Evolutionary conservation across 1,140 invertebrate genomes (phyloP).

Genomic region (Drosophila baimaii): DNA sequence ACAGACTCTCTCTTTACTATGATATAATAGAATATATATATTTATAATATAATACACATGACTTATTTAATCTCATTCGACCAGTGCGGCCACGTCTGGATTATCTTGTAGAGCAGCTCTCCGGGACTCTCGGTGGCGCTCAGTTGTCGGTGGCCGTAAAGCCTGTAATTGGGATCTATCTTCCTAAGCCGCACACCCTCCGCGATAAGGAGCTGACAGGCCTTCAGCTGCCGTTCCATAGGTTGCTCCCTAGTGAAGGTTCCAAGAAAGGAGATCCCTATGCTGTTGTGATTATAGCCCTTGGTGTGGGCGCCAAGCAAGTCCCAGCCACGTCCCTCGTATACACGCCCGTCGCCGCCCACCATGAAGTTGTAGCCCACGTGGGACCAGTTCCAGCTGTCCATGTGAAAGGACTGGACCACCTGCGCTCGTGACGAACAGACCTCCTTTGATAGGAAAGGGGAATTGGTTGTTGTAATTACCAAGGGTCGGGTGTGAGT

Average conservation of each 20-base stretch:
- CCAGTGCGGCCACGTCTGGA: constrained; percentile 87
- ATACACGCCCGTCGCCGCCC: constrained; percentile 87
- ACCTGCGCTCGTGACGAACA: constrained; percentile 85
- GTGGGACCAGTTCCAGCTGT: constrained; percentile 87
- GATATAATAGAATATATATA: constrained; percentile 11
- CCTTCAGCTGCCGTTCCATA: constrained; percentile 86
- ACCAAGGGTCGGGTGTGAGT: neutral
- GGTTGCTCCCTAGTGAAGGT: constrained; percentile 86
- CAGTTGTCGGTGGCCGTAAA: constrained; percentile 88
- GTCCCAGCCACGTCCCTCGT: constrained; percentile 89
- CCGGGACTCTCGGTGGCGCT: constrained; percentile 88
- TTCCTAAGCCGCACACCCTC: constrained; percentile 87
- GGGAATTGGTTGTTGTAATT: neutral
- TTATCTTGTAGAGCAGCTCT: constrained; percentile 86
- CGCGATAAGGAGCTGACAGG: constrained; percentile 86
- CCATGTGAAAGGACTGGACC: constrained; percentile 91
- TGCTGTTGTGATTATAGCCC: constrained; percentile 87
- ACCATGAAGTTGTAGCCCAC: constrained; percentile 90
- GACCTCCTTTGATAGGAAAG: constrained; percentile 66
- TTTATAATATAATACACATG: constrained; percentile 3
- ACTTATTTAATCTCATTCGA: constrained; percentile 28
- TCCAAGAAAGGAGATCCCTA: constrained; percentile 89
- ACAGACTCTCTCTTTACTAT: constrained; percentile 24
- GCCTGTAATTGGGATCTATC: constrained; percentile 86
- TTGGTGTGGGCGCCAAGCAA: constrained; percentile 87